These are phyloP conservation scores for Melinopterus prodromus DNA, from an alignment of 2,888 invertebrate species.

Conservation along the genomic window DNA sequence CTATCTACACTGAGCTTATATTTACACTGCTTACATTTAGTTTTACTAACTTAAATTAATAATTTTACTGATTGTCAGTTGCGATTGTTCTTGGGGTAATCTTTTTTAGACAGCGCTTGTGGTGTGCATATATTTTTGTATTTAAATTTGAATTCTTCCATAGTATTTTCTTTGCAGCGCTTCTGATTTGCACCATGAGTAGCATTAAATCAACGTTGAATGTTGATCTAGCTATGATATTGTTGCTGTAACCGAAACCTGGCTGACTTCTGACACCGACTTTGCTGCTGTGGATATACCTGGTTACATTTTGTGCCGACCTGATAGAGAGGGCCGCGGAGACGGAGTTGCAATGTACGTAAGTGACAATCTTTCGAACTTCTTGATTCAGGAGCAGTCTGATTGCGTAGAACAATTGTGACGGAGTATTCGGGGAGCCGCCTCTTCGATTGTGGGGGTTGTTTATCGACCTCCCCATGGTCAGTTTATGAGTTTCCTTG, in stretches of 20 bases:
- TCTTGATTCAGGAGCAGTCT: no score
- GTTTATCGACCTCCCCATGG: conserved; percentile 11
- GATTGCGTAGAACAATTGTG: conserved; percentile 9
- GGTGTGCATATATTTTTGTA: no score
- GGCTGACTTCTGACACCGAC: not conserved
- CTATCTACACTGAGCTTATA: no score
- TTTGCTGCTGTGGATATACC: not conserved
- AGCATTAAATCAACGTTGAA: not conserved
- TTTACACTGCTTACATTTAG: no score
- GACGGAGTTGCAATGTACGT: conserved; percentile 12
- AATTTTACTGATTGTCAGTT: no score
- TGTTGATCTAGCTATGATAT: conserved; percentile 6
- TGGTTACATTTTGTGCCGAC: not conserved
- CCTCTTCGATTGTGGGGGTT: not conserved
- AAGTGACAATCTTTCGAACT: no score
- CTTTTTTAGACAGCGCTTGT: no score
- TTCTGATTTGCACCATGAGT: no score
- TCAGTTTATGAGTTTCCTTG: not conserved
- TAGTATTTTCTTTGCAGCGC: no score
- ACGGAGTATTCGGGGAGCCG: not conserved
- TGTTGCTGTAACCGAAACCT: conserved; percentile 13
- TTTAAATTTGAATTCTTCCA: no score
- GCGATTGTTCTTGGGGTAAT: no score
- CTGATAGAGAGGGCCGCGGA: conserved; percentile 5
- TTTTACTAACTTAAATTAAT: no score